These are phyloP conservation scores for Ornithoptera priamus DNA, from an alignment of 2,888 invertebrate species.

Conservation along the genomic window DNA sequence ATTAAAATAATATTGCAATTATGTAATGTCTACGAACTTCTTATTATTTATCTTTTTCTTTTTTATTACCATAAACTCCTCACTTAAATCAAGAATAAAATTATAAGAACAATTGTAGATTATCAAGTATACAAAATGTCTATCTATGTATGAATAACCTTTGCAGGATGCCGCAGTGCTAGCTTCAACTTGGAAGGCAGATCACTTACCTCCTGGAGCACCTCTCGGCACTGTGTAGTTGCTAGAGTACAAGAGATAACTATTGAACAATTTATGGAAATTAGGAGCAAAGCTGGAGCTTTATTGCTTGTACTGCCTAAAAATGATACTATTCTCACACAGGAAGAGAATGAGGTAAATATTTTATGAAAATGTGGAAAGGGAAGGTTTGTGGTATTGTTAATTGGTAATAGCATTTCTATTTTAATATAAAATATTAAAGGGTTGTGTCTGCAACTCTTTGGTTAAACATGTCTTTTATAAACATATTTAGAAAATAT, in stretches of 20 bases:
- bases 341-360: slow-evolving; percentile 85
- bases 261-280: slow-evolving; percentile 87
- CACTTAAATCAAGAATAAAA: too few relatives aligned
- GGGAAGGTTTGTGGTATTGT: too few relatives aligned
- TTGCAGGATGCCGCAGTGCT: slow-evolving; percentile 90
- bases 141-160: neutral
- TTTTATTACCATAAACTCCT: too few relatives aligned
- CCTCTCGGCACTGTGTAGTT: slow-evolving; percentile 93
- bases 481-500: neutral
- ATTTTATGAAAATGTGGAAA: neutral
- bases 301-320: slow-evolving; percentile 91
- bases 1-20: neutral
- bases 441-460: too few relatives aligned
- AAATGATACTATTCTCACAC: slow-evolving; percentile 82
- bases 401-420: too few relatives aligned
- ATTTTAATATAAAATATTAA: too few relatives aligned
- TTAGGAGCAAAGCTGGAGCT: slow-evolving; percentile 90
- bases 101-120: too few relatives aligned
- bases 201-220: slow-evolving; percentile 90
- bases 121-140: too few relatives aligned
- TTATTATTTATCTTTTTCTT: too few relatives aligned
- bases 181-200: slow-evolving; percentile 93
- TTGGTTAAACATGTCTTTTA: neutral
- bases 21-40: too few relatives aligned
- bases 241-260: slow-evolving; percentile 89